These are phyloP conservation scores for Aproaerema taeniolella DNA, from an alignment of 2,888 invertebrate genomes.

Conservation along the genomic window DNA sequence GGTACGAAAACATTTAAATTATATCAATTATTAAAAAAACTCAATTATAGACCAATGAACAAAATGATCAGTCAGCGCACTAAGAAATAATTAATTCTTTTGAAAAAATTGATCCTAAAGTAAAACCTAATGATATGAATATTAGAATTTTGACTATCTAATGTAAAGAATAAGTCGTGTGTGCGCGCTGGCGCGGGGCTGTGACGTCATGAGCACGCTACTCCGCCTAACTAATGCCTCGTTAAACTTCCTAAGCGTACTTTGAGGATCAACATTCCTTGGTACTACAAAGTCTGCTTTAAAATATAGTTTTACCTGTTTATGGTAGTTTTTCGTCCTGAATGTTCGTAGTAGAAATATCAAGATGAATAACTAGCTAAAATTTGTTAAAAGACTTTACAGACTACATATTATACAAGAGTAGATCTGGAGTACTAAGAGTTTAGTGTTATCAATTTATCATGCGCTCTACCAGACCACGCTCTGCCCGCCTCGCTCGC, in stretches of 20 bases:
- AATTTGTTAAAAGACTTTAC: constrained; percentile 56
- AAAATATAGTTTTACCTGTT: constrained; percentile 40
- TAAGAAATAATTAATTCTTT: constrained; percentile 50
- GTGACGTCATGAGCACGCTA: constrained; percentile 33
- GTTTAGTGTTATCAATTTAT: constrained; percentile 34
- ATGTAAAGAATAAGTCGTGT: constrained; percentile 48
- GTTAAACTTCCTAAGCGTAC: constrained; percentile 45
- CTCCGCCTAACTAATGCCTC: constrained; percentile 38
- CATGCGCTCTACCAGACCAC: constrained; percentile 45
- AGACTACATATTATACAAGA: constrained; percentile 65
- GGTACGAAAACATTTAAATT: constrained; percentile 23
- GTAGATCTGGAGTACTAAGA: constrained; percentile 48
- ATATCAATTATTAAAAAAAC: constrained; percentile 43
- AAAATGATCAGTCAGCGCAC: constrained; percentile 48
- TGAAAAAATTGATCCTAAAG: constrained; percentile 64
- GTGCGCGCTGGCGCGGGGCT: constrained; percentile 38
- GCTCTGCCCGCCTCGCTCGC: constrained; percentile 40
- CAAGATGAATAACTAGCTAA: constrained; percentile 57
- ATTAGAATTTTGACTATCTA: constrained; percentile 74
- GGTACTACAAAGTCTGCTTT: constrained; percentile 45
- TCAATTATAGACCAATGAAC: constrained; percentile 57
- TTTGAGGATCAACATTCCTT: constrained; percentile 39
- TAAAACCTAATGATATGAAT: constrained; percentile 77
- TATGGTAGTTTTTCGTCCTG: constrained; percentile 37
- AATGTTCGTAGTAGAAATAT: constrained; percentile 33